Percentiles rank a stretch among this genome's conserved stretches.
Evolutionary conservation across 2,888 invertebrate species (phyloP).

Genomic region (Meghimatium bilineatum): DNA sequence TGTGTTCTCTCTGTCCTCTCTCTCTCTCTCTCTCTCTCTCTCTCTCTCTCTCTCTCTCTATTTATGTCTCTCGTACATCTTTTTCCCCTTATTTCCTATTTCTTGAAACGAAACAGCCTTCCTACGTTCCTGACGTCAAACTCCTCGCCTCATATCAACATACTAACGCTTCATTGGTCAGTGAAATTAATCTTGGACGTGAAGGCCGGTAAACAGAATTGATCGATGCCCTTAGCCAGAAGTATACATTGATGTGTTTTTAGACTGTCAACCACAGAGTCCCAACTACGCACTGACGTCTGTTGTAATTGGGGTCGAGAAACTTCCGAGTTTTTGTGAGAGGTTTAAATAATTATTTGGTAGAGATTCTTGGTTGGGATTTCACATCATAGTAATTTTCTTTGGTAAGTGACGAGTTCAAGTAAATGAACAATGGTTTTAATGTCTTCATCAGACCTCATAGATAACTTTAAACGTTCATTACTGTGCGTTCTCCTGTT

Average conservation of each 20-base stretch:
- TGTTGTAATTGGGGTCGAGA: background rate
- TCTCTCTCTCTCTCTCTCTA: too few relatives aligned
- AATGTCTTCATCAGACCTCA: background rate
- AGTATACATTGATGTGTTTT: conserved; percentile 6
- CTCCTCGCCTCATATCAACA: conserved; percentile 11
- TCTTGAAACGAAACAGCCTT: too few relatives aligned
- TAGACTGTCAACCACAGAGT: conserved; percentile 3
- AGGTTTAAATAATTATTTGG: background rate
- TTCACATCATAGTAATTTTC: background rate
- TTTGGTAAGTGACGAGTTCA: background rate
- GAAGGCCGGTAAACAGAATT: conserved; percentile 29
- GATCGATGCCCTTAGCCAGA: conserved; percentile 9
- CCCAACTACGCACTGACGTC: background rate
- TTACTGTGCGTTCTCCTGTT: too few relatives aligned
- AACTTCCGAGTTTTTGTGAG: background rate
- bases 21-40: too few relatives aligned
- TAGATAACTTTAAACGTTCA: too few relatives aligned
- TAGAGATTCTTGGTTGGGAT: background rate
- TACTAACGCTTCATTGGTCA: conserved; percentile 37
- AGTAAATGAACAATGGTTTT: background rate
- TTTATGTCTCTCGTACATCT: too few relatives aligned
- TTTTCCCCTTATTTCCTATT: too few relatives aligned
- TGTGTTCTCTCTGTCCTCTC: too few relatives aligned
- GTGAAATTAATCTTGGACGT: conserved; percentile 33
- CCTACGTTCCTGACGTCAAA: conserved; percentile 11